Evolutionary conservation across 1,140 invertebrate species (phyloP), one percentile per base, ranked within the genome.

Genomic region (Acromyrmex echinatior): DNA sequence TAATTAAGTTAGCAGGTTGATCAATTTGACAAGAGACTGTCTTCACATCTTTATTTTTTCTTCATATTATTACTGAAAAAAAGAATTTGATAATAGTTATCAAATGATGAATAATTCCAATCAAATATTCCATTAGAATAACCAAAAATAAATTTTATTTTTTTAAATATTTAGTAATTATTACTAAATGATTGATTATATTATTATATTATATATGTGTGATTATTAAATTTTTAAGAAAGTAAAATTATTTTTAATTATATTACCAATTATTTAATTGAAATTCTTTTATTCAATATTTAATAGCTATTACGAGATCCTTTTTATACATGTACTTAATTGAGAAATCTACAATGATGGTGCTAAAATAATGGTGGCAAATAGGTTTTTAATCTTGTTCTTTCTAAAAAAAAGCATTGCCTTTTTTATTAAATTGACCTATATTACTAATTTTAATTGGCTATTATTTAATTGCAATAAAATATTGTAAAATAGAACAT

Each of bases 381-480:
- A 45, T 45, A 10, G 0, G 5, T 68, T 25, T 66, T 66, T 39
- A 39, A 66, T n/a, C 65, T 66, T 35, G 18, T 66, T 66, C 2
- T 28, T 51, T 51, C 16, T 0, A 56, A 74, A 56, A n/a, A 21
- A 21, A 31, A 53, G 35, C 49, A 21, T 58, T 58, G 12, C 6
- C 0, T 21, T 1, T 3, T 58, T 21, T 58, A 74, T 35, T 35
- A 58, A 74, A 74, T 73, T 56, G 39, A 45, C 39, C 0, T 28
- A 7, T 21, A 6, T 16, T 31, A 56, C 12, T 9, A 45, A 49
- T 49, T 71, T 39, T 39, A 1, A 58, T 51, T 16, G 0, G 2
- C 18, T 56, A 71, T 81, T 18, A 58, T 25, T 56, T 56, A 35
- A 45, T 84, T 3, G 18, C 3, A 35, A 84, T 39, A 56, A 82